Evolutionary conservation across 2,113 vertebrate genomes (phyloP), one percentile per base, ranked within the genome.

Genomic region (Vulpes lagopus): DNA sequence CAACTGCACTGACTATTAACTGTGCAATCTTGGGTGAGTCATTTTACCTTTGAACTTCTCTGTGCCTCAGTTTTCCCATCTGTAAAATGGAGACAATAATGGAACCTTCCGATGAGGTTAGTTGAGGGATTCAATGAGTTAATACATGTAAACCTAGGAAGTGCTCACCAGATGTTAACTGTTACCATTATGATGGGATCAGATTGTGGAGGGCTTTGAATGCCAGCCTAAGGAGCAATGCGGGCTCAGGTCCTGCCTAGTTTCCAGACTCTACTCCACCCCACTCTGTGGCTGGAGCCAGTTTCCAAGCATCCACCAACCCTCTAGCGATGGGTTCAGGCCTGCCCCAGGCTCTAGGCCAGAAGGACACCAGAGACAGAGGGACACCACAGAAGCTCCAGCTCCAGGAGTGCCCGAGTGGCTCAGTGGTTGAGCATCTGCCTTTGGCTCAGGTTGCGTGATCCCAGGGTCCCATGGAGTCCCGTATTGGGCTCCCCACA

Each of bases 11-110:
- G 51, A 20, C 49, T 32, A 20, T 16, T 57, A 64, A 15, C 80
- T 82, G 27, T 65, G 64, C 22, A 55, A 76, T 71, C 74, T 92
- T 78, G 19, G 49, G 62, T 0, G 65, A 95, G 11, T 85, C 64
- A 55, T 51, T 73, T 91, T 65, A 55, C 17, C 60, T 87, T 32
- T 87, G 69, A 78, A 85, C 10, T 94, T 93, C 59, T 89, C 71
- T 96, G 49, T n/a, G 27, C 62, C 85, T 80, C 89, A 92, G 4
- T 71, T 69, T 93, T 59, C 20, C 38, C 51, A 95, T 55, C 94
- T 93, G 60, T 79, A 78, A 96, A 95, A 86, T 87, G 65, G 25
- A 15, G 19, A 32, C 82, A n/a, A 84, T 55, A 88, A 81, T 3
- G 14, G 81, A 79, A 73, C 3, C 43, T 69, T 38, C 23, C 87